Conservation (phyloP, 2,888 invertebrate species). For the Tetragnatha montana region DNA sequence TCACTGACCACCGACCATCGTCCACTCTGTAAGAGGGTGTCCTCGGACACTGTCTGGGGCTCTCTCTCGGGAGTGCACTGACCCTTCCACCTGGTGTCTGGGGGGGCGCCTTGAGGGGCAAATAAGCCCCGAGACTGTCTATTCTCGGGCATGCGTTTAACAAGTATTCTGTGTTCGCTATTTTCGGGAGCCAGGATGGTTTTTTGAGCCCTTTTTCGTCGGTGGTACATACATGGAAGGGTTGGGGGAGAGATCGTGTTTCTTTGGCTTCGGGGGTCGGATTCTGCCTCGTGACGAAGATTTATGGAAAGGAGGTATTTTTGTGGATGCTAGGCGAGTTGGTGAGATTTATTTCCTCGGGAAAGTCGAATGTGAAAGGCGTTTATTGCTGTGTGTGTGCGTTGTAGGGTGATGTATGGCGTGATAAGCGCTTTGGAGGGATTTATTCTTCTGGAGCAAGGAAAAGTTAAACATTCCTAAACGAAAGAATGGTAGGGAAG, state of each 20-base stretch:
- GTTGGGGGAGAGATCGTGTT: not conserved
- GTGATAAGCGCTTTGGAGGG: too few relatives aligned
- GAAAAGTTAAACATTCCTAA: too few relatives aligned
- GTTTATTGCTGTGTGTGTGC: too few relatives aligned
- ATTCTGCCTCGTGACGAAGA: too few relatives aligned
- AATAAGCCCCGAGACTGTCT: constrained; percentile 1
- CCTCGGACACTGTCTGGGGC: constrained; percentile 33
- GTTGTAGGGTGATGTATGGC: too few relatives aligned
- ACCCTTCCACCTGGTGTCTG: constrained; percentile 53
- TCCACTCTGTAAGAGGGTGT: constrained; percentile 12
- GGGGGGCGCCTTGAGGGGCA: not conserved
- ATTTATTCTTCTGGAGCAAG: too few relatives aligned
- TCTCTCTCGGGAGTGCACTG: constrained; percentile 26
- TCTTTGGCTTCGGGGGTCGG: not conserved
- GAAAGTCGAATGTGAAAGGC: too few relatives aligned
- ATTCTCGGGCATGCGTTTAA: not conserved
- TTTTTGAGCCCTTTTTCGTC: not conserved
- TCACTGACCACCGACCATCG: constrained; percentile 32
- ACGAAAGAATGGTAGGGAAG: too few relatives aligned
- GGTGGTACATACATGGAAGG: not conserved
- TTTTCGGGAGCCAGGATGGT: not conserved
- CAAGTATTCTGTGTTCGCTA: not conserved
- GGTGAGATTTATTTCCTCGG: too few relatives aligned
- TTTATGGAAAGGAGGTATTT: too few relatives aligned
- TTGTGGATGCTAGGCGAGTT: too few relatives aligned